Conservation (phyloP, 2,888 invertebrate species). For the Catonia carolina region DNA sequence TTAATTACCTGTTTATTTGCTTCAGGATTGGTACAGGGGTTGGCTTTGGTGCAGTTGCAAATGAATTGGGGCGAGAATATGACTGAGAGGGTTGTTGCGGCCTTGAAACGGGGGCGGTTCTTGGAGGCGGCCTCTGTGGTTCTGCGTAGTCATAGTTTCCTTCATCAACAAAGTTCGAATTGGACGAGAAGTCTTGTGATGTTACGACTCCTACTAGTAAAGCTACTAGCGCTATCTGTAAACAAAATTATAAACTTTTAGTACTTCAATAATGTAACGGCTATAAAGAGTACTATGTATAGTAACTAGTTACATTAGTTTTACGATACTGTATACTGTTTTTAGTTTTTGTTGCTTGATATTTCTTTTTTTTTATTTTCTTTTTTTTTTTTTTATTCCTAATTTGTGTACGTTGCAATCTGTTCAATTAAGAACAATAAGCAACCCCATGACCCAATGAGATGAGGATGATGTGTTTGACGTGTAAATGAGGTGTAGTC, state of each 20-base stretch:
- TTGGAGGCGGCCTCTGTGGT: conserved; percentile 18
- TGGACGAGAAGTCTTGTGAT: conserved; percentile 20
- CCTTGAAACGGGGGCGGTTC: conserved; percentile 20
- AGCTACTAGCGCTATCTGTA: conserved; percentile 24
- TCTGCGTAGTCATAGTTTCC: conserved; percentile 28
- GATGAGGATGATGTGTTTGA: too few relatives aligned
- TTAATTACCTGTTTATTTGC: conserved; percentile 75
- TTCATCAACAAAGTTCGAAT: conserved; percentile 29
- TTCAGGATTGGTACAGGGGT: conserved; percentile 74
- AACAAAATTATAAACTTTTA: conserved; percentile 1
- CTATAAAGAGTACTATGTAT: too few relatives aligned
- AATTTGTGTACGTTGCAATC: too few relatives aligned
- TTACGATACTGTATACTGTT: too few relatives aligned
- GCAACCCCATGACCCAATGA: too few relatives aligned
- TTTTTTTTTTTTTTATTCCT: too few relatives aligned
- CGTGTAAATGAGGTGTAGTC: too few relatives aligned
- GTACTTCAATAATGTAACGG: too few relatives aligned
- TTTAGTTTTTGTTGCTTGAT: too few relatives aligned
- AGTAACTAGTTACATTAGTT: too few relatives aligned
- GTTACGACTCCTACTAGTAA: conserved; percentile 23
- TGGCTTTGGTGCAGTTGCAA: conserved; percentile 42
- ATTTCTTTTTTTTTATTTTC: too few relatives aligned
- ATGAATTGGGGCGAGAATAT: conserved; percentile 19
- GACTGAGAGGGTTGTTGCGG: conserved; percentile 22
- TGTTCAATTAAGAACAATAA: too few relatives aligned